Base-by-base conservation (phyloP, 2,113 vertebrate species). In the Oostethus manadensis region DNA sequence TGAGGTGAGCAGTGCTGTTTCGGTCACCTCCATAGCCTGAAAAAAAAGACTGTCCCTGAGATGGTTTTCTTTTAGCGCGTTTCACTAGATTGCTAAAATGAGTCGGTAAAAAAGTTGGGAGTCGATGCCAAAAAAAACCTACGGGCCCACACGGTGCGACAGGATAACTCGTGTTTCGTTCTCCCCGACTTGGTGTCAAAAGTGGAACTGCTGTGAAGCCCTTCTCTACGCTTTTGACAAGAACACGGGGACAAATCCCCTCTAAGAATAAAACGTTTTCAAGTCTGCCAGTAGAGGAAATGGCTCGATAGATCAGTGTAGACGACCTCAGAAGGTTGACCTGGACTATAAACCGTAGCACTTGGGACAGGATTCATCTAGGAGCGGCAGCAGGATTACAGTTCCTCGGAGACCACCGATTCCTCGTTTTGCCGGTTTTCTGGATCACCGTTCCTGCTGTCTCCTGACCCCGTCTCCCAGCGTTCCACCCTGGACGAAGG, bases 1-100 rank as follows among this genome's bases (percentile, higher is more conserved):
- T 97, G 95, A 97, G 96, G 92, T 96, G 95, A 98, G 93, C 85
- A 29, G 83, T 88, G 87, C 90, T n/a, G 76, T 69, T 74, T 71
- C 65, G 71, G 83, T 86, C 83, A 90, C 77, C 58, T 81, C 76
- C 66, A 74, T 79, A 67, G 70, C 80, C 73, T 69, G 3, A 59
- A 40, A 76, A 82, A 85, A 76, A 82, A 85, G 78, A 81, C 85
- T 84, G 80, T 81, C 73, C 68, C 55, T 49, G 55, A 77, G 65
- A 66, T 71, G 1, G 71, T 78, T 68, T 81, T 86, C 55, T 84
- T 84, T 90, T 90, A 78, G 64, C 89, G 87, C 83, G 81, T 76
- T 86, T 70, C 78, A 64, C 86, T 79, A 80, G 80, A 88, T 82
- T 81, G n/a, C 87, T 90, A 97, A 91, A 88, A 97, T 98, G 96